phyloP scores from a whole-genome alignment of 2,888 invertebrate genomes.

The Ectropis crepuscularia region DNA sequence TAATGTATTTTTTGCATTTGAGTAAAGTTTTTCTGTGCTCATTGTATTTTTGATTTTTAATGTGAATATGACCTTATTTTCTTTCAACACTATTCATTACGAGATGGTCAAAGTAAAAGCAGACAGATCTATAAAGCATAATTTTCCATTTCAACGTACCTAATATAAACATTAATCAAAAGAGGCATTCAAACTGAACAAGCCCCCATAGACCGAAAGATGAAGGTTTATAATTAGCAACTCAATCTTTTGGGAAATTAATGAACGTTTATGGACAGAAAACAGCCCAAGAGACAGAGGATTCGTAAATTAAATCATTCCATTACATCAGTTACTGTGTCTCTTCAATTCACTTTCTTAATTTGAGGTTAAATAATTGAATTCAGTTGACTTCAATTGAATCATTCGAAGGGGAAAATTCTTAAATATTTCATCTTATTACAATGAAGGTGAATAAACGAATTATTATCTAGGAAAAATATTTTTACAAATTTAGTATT shows the following conservation, averaged over 20 bases:
- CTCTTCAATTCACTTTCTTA: conserved; percentile 8
- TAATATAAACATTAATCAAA: too few relatives aligned
- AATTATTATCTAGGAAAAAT: too few relatives aligned
- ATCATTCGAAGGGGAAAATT: conserved; percentile 4
- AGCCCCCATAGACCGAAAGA: conserved; percentile 6
- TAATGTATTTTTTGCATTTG: too few relatives aligned
- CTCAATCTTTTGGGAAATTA: conserved; percentile 28
- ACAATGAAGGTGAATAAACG: too few relatives aligned
- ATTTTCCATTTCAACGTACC: too few relatives aligned
- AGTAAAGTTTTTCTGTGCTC: too few relatives aligned
- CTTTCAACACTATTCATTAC: too few relatives aligned
- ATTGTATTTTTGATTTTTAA: too few relatives aligned
- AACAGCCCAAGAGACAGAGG: conserved; percentile 25
- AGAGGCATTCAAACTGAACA: neutral
- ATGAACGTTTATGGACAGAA: conserved; percentile 24
- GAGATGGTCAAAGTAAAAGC: too few relatives aligned
- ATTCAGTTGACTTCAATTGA: conserved; percentile 2
- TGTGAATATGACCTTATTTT: too few relatives aligned
- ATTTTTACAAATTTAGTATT: too few relatives aligned
- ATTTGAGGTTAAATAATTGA: conserved; percentile 12
- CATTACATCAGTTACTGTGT: conserved; percentile 17
- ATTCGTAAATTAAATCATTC: conserved; percentile 13
- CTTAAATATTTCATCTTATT: neutral
- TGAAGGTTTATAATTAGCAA: conserved; percentile 29
- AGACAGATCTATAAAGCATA: too few relatives aligned